Percentiles rank a stretch among this genome's conserved stretches.
Evolutionary conservation across 35 echinoderm and acorn worm species (phyloP).

Genomic region (Ophiothrix spiculata): DNA sequence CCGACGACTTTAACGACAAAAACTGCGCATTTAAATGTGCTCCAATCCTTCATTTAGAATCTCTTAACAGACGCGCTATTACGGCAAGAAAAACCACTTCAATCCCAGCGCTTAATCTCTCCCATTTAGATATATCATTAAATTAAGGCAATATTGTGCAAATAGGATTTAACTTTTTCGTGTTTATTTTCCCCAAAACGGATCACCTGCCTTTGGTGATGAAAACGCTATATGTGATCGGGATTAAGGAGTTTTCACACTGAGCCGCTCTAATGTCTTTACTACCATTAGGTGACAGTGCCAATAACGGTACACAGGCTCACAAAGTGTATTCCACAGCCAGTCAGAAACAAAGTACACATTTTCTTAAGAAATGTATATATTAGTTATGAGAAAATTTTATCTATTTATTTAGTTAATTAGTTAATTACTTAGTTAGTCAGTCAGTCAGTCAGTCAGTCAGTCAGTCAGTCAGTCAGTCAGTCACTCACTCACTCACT

Average conservation of each 20-base stretch:
- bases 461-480: no score
- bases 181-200: background rate
- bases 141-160: conserved; percentile 12
- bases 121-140: conserved; percentile 8
- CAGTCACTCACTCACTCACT: no score
- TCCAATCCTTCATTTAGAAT: background rate
- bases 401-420: no score
- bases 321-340: no score
- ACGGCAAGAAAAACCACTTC: background rate
- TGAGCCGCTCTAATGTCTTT: no score
- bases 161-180: conserved; percentile 10
- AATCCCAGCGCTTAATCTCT: background rate
- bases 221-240: background rate
- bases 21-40: background rate
- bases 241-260: background rate
- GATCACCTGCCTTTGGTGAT: background rate
- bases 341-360: no score
- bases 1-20: background rate
- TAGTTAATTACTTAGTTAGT: no score
- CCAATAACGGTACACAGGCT: no score
- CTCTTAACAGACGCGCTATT: background rate
- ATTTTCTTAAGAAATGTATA: no score
- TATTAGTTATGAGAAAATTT: no score
- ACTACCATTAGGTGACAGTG: no score
- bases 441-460: no score